Conservation (phyloP, 2,797 vertebrate genomes). For the Thaleichthys pacificus region DNA sequence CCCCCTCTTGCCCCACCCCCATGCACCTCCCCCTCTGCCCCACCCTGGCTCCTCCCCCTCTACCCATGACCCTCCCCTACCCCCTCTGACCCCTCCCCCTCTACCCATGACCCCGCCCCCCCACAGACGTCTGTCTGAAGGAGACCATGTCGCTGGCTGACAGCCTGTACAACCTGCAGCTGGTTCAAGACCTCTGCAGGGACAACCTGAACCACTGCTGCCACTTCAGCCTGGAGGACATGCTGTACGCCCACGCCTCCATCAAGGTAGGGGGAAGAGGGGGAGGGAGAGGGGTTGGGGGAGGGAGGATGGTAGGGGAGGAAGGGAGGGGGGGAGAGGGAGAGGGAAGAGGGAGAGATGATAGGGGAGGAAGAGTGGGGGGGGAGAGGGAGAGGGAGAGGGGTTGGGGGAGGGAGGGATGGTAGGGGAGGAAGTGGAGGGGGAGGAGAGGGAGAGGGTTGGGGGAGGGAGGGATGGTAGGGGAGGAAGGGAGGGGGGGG, state of each 20-base stretch:
- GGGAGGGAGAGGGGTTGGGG: neutral
- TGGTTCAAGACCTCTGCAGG: constrained; percentile 94
- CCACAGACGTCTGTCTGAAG: constrained; percentile 93
- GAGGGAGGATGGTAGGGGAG: no score
- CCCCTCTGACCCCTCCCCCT: constrained; percentile 1
- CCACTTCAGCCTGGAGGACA: constrained; percentile 96
- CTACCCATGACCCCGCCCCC: constrained; percentile 51
- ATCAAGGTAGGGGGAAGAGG: constrained; percentile 82
- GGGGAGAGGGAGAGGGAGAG: neutral
- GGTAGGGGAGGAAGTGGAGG: neutral
- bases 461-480: constrained; percentile 8
- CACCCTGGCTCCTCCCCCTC: constrained; percentile 1
- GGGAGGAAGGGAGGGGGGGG: neutral
- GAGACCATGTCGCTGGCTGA: constrained; percentile 97
- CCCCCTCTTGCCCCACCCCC: no score
- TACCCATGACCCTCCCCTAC: constrained; percentile 30
- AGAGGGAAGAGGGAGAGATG: neutral
- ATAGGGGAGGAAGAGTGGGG: constrained; percentile 12
- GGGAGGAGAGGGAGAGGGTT: neutral
- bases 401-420: no score
- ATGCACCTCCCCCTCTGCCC: no score
- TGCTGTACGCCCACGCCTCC: constrained; percentile 94
- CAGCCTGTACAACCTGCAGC: constrained; percentile 94
- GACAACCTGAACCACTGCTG: constrained; percentile 94
- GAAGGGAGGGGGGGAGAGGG: neutral